phyloP scores from a whole-genome alignment of 1,140 invertebrate species.

The Leucophenga varia region DNA sequence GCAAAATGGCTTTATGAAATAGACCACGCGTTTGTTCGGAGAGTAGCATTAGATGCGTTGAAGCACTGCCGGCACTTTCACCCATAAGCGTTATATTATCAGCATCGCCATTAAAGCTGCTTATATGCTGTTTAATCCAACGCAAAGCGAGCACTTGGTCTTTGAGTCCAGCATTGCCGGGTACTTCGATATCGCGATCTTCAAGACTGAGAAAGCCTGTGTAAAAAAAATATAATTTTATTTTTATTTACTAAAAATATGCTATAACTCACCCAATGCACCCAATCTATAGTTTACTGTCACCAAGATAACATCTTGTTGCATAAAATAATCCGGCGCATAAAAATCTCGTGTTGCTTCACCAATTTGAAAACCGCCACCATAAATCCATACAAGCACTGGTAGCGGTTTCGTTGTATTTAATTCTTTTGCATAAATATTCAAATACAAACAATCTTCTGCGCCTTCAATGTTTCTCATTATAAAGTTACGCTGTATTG shows the following conservation, averaged over 20 bases:
- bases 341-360: conserved; percentile 56
- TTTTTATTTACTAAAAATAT: neutral
- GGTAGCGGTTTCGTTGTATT: conserved; percentile 52
- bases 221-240: conserved; percentile 8
- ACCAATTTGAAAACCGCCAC: conserved; percentile 65
- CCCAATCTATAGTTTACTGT: conserved; percentile 71
- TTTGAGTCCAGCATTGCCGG: conserved; percentile 54
- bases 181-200: conserved; percentile 46
- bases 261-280: conserved; percentile 58
- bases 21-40: conserved; percentile 56
- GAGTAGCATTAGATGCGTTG: conserved; percentile 32
- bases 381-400: conserved; percentile 72
- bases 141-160: conserved; percentile 55
- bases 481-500: conserved; percentile 34
- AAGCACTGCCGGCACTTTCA: conserved; percentile 47
- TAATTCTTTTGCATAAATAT: conserved; percentile 39
- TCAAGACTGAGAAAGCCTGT: conserved; percentile 44
- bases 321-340: conserved; percentile 65
- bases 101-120: conserved; percentile 48
- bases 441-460: conserved; percentile 49
- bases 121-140: conserved; percentile 54
- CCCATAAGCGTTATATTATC: conserved; percentile 50
- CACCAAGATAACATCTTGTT: conserved; percentile 66
- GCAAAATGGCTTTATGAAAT: conserved; percentile 63
- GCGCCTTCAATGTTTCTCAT: conserved; percentile 30